phyloP scores from a whole-genome alignment of 2,888 invertebrate species.

The Troides helena region DNA sequence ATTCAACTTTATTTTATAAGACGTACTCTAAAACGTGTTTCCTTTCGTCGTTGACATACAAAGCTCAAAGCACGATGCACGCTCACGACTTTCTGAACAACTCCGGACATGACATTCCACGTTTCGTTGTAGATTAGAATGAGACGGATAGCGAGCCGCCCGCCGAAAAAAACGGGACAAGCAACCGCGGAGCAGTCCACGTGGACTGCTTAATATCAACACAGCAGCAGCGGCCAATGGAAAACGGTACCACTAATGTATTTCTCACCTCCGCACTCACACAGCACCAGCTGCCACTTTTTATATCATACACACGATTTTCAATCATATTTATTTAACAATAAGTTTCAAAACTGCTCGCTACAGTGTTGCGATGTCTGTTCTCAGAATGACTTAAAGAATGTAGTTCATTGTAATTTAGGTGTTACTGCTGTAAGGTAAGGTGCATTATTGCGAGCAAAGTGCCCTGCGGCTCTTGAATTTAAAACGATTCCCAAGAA shows the following conservation, averaged over 20 bases:
- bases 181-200: slow-evolving; percentile 75
- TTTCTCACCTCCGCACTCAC: slow-evolving; percentile 81
- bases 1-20: slow-evolving; percentile 42
- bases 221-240: slow-evolving; percentile 80
- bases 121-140: slow-evolving; percentile 80
- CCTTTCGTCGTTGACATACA: slow-evolving; percentile 49
- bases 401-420: slow-evolving; percentile 52
- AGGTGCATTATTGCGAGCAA: slow-evolving; percentile 54
- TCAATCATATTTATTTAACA: slow-evolving; percentile 52
- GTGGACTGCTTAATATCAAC: slow-evolving; percentile 80
- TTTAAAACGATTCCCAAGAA: slow-evolving; percentile 80
- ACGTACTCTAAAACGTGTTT: slow-evolving; percentile 46
- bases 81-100: slow-evolving; percentile 81
- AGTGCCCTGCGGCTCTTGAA: slow-evolving; percentile 75
- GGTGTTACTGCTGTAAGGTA: slow-evolving; percentile 50
- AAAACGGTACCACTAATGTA: slow-evolving; percentile 81
- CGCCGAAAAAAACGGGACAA: slow-evolving; percentile 78
- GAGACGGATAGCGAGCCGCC: slow-evolving; percentile 72
- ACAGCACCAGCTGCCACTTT: slow-evolving; percentile 67
- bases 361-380: slow-evolving; percentile 47
- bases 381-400: slow-evolving; percentile 67
- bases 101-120: slow-evolving; percentile 81
- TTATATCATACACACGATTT: slow-evolving; percentile 59
- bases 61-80: slow-evolving; percentile 78
- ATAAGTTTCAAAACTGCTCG: slow-evolving; percentile 62